A percentile compares a stretch with the other conserved stretches of the same genome.
These are phyloP conservation scores for Acronicta psi DNA, from an alignment of 2,888 invertebrate species.

Conservation along the genomic window DNA sequence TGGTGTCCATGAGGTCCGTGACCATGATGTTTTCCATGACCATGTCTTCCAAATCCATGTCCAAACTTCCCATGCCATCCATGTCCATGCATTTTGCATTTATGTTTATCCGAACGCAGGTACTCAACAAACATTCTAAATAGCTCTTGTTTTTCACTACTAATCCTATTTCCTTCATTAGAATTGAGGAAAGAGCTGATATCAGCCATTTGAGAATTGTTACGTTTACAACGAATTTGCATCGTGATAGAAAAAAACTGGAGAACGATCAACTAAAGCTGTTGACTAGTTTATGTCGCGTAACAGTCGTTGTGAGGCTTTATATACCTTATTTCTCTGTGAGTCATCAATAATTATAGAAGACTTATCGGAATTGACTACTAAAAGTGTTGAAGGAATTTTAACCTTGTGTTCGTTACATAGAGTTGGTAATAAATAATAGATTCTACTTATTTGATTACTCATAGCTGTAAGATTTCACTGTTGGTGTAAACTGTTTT, in stretches of 20 bases:
- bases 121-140: conserved; percentile 58
- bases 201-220: conserved; percentile 46
- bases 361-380: conserved; percentile 24
- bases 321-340: conserved; percentile 44
- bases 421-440: conserved; percentile 13
- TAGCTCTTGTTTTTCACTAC: conserved; percentile 53
- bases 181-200: conserved; percentile 18
- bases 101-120: conserved; percentile 47
- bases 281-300: conserved; percentile 51
- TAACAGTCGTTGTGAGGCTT: conserved; percentile 30
- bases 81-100: conserved; percentile 19
- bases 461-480: conserved; percentile 26
- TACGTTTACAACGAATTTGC: conserved; percentile 51
- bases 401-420: neutral
- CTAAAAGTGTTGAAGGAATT: conserved; percentile 13
- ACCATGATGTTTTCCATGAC: conserved; percentile 31
- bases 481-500: conserved; percentile 5
- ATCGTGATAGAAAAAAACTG: conserved; percentile 52
- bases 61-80: conserved; percentile 47
- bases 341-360: conserved; percentile 45
- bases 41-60: neutral
- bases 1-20: conserved; percentile 6
- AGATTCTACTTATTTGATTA: conserved; percentile 29
- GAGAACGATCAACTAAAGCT: conserved; percentile 47
- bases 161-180: conserved; percentile 29